Base-by-base conservation (phyloP, 2,888 invertebrate species). In the Lydus trimaculatus region DNA sequence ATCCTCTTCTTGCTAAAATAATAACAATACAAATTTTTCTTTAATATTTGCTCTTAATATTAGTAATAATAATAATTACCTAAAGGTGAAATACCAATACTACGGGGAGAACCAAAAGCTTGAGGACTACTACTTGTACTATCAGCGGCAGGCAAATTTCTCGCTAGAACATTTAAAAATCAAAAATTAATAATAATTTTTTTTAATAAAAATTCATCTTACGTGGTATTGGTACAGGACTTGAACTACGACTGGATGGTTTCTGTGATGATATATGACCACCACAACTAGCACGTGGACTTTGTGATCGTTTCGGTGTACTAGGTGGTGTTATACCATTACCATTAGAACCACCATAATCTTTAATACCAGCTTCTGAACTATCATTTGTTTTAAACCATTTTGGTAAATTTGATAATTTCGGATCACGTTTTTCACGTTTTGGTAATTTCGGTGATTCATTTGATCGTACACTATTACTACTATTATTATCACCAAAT, bases 281-380 rank as follows among this genome's bases (percentile, higher is more conserved):
- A 76, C 84, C 85, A 75, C 86, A 85, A 67, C 84, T 84, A 76
- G 84, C 85, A 75, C 86, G 85, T 7, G 89, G 88, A 70, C 88
- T 88, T 36, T 86, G 87, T 67, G 86, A 87, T 74, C 87, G 79
- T 63, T 88, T 87, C 6, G 91, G 91, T 0, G 92, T 91, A 60
- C 90, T 90, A 4, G 91, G 91, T 7, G 92, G 92, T 0, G 92
- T 92, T 0, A 89, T 88, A 36, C 91, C 91, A 82, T 94, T 94
- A 2, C 93, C 94, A 85, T 94, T 94, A n/a, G 91, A 91, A 61
- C 91, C 87, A 90, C 81, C 73, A n/a, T 61, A 59, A 61, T 93
- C 93, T 43, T 43, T 43, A 43, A 77, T 39, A 8, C 60, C 75
- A 64, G 78, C 82, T 80, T 76, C 78, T 77, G 84, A 84, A 56